Percentiles rank a stretch among this genome's conserved stretches.
Evolutionary conservation across 1,140 invertebrate genomes (phyloP).

Genomic region (Plectrocnemia conspersa): DNA sequence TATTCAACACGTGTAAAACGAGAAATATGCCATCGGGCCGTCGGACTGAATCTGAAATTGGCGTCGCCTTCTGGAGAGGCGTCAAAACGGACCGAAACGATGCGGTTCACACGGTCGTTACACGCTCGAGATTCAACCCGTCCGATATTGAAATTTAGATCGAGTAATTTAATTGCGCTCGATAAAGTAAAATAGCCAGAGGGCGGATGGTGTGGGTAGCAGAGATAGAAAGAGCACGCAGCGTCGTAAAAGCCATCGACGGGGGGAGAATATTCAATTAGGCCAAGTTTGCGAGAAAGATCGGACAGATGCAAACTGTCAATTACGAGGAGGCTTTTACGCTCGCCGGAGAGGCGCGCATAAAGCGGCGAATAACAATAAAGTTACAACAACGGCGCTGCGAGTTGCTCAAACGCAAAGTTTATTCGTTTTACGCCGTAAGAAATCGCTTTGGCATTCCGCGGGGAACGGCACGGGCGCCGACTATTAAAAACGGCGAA

Average conservation of each 20-base stretch:
- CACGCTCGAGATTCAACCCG: no score
- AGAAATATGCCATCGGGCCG: conserved; percentile 17
- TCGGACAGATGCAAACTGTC: conserved; percentile 21
- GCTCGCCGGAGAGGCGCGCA: conserved; percentile 14
- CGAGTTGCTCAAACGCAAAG: conserved; percentile 26
- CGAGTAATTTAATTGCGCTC: no score
- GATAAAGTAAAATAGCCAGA: no score
- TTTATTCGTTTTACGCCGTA: conserved; percentile 26
- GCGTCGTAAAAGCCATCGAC: no score
- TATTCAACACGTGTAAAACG: conserved; percentile 22
- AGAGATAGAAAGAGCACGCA: no score
- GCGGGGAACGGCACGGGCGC: conserved; percentile 13
- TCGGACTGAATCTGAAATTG: conserved; percentile 22
- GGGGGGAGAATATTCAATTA: conserved; percentile 21
- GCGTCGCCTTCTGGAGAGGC: conserved; percentile 12
- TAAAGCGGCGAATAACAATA: conserved; percentile 32
- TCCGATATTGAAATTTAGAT: no score
- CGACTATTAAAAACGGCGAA: conserved; percentile 20
- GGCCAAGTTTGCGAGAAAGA: conserved; percentile 13
- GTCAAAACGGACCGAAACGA: conserved; percentile 5
- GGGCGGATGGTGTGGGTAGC: no score
- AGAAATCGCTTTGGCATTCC: conserved; percentile 22
- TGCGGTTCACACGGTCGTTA: no score
- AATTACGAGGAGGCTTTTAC: conserved; percentile 20
- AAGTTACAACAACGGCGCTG: conserved; percentile 30